phyloP scores from a whole-genome alignment of 1,140 invertebrate species.

The Meteorus sp. region DNA sequence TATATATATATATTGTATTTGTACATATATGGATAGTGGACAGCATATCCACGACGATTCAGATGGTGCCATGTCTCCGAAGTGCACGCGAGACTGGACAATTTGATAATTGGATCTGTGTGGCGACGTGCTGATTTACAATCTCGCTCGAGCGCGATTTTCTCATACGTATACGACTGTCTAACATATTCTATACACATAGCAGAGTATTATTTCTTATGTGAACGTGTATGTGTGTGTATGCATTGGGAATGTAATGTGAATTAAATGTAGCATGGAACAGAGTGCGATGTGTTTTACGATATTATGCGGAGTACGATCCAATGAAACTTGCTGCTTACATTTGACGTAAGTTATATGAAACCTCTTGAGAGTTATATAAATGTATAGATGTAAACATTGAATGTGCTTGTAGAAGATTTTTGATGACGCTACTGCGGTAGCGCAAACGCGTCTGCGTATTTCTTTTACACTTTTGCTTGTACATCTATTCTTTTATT shows the following conservation, averaged over 20 bases:
- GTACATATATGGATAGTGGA: background rate
- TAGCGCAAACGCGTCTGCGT: background rate
- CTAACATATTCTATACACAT: too few species aligned
- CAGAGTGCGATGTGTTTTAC: too few species aligned
- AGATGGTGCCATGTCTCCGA: slow-evolving; percentile 3
- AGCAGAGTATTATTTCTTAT: background rate
- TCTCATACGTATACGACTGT: background rate
- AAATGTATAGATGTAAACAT: background rate
- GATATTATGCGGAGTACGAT: too few species aligned
- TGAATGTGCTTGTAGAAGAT: too few species aligned
- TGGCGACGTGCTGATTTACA: slow-evolving; percentile 47
- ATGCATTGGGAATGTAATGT: background rate
- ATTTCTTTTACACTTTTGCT: background rate
- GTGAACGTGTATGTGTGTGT: background rate
- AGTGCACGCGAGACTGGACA: slow-evolving; percentile 36
- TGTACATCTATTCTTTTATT: slow-evolving; percentile 14
- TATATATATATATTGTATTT: too few species aligned
- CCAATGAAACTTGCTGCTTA: too few species aligned
- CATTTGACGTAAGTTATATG: too few species aligned
- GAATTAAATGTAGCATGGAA: too few species aligned
- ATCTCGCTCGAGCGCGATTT: background rate
- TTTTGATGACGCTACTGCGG: too few species aligned
- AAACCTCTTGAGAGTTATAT: too few species aligned
- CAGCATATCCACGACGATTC: background rate
- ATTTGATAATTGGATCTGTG: slow-evolving; percentile 55